Base-by-base conservation (phyloP, 1,140 invertebrate genomes). In the Trissolcus basalis region DNA sequence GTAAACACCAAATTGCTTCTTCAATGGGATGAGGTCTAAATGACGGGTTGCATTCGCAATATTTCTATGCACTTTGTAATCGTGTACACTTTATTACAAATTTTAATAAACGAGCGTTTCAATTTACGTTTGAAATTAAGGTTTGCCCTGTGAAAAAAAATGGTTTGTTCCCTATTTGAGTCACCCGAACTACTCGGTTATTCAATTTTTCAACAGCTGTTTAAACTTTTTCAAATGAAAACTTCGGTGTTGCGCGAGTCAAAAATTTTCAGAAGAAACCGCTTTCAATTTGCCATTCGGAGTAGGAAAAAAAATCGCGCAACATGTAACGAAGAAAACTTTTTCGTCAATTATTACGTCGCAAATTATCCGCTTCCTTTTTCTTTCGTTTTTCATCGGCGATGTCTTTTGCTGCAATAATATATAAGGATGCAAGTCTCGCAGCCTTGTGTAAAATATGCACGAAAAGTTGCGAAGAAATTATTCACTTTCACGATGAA, bases 401-500 rank as follows among this genome's bases (percentile, higher is more conserved):
- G 61, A 64, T 72, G 48, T 58, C 60, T 64, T 58, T 71, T 45
- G 2, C 59, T 16, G 39, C 45, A 54, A 64, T 72, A 64, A 64
- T 72, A 73, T 65, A 55, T 45, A 44, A 60, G 32, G 19, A 64
- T 60, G 35, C 44, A 65, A 58, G 61, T 65, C 60, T 73, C 56
- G 44, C 32, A 49, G 27, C 48, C 35, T 48, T 72, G 16, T 58
- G 61, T 60, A 60, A 65, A 67, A 74, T 67, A 74, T 74, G 51
- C 50, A 67, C 58, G 45, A 63, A 39, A 58, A 67, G 14, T 74
- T 35, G 53, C 35, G 63, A 68, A 63, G 63, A 63, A 74, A 74
- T 74, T 74, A 74, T 74, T 74, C 71, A 74, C 71, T 74, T 67
- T 61, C 51, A 32, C 58, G 71, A 68, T 58, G 63, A 74, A 67